phyloP scores from a whole-genome alignment of 1,140 invertebrate genomes.

The Drosophila sp. region DNA sequence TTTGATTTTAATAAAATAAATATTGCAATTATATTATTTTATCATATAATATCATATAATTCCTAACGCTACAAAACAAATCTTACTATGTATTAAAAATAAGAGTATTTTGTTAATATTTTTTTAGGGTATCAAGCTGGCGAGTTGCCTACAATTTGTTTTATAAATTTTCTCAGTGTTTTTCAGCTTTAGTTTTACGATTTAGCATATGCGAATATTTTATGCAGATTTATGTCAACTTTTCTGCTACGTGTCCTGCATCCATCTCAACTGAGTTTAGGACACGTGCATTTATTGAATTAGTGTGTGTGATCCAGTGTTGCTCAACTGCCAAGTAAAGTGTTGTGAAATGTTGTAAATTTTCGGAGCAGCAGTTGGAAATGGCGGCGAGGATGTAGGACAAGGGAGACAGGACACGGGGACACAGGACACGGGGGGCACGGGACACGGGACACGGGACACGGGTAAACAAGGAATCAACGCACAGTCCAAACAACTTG shows the following conservation, averaged over 20 bases:
- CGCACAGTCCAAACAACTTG: constrained; percentile 62
- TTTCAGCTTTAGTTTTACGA: constrained; percentile 32
- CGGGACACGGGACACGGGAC: constrained; percentile 27
- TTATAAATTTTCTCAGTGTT: background rate
- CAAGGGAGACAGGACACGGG: constrained; percentile 16
- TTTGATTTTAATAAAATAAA: too few relatives aligned
- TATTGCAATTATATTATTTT: too few relatives aligned
- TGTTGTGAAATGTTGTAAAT: constrained; percentile 45
- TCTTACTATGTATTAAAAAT: too few relatives aligned
- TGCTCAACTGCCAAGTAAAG: constrained; percentile 63
- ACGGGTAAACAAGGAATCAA: constrained; percentile 52
- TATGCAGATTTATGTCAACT: constrained; percentile 83
- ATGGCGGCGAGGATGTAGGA: constrained; percentile 46
- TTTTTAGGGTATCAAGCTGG: background rate
- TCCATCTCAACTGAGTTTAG: constrained; percentile 32
- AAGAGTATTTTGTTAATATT: too few relatives aligned
- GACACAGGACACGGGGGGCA: background rate
- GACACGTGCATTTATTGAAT: constrained; percentile 78
- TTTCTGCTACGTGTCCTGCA: constrained; percentile 73
- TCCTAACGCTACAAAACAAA: too few relatives aligned
- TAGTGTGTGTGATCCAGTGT: constrained; percentile 65
- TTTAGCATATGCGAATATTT: constrained; percentile 81
- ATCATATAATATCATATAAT: too few relatives aligned
- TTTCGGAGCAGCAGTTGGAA: constrained; percentile 61
- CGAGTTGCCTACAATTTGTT: background rate